phyloP scores from a whole-genome alignment of 2,797 vertebrate genomes.

The Leuciscus waleckii region DNA sequence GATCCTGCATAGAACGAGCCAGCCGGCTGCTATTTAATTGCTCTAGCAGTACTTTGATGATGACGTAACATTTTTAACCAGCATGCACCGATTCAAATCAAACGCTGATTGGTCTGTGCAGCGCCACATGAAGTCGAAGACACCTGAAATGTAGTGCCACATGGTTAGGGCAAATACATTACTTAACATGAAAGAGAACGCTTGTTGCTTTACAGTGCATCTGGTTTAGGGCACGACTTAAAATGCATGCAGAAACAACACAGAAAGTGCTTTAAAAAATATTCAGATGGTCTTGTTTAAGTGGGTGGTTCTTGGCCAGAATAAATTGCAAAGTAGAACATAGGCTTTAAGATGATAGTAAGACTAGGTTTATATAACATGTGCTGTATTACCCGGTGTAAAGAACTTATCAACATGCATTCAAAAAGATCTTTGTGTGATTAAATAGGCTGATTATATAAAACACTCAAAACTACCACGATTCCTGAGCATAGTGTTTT shows the following conservation, averaged over 20 bases:
- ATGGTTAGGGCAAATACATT: background rate
- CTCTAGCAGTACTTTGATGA: background rate
- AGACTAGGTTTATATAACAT: slow-evolving; percentile 25
- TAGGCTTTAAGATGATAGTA: slow-evolving; percentile 12
- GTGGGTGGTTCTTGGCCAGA: slow-evolving; percentile 16
- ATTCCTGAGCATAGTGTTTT: slow-evolving; percentile 11
- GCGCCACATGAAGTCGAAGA: background rate
- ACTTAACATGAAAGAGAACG: background rate
- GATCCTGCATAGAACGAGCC: background rate
- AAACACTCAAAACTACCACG: slow-evolving; percentile 8
- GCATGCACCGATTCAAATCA: background rate
- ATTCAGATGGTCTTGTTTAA: slow-evolving; percentile 5
- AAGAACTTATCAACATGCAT: slow-evolving; percentile 11
- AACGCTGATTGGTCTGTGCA: background rate
- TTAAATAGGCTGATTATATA: slow-evolving; percentile 32
- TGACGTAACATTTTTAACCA: background rate
- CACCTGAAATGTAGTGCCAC: background rate
- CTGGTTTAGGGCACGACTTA: background rate
- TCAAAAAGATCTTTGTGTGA: slow-evolving; percentile 20
- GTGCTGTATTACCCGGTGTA: slow-evolving; percentile 9
- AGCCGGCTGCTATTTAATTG: background rate
- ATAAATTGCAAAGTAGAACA: background rate
- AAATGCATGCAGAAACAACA: background rate
- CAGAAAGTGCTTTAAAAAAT: background rate
- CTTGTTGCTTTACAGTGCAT: background rate